Conservation (phyloP, 2,888 invertebrate genomes). For the Aphodius granarius region DNA sequence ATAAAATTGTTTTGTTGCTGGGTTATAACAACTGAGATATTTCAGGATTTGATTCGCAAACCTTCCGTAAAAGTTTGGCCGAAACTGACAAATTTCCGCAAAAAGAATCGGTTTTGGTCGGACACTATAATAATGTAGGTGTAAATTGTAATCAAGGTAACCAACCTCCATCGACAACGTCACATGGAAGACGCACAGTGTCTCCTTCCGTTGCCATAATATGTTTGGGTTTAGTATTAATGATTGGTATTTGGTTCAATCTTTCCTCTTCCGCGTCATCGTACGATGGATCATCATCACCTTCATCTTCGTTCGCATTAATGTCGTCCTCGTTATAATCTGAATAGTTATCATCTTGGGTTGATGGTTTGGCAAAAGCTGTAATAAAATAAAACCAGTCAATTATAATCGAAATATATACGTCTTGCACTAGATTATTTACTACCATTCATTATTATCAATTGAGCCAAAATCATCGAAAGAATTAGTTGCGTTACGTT, state of each 20-base stretch:
- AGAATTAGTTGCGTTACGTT: too few species aligned
- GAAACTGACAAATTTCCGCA: too few species aligned
- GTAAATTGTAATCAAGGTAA: background rate
- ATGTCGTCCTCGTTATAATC: background rate
- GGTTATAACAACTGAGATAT: too few species aligned
- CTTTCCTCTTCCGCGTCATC: background rate
- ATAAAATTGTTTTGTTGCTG: too few species aligned
- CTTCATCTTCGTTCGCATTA: background rate
- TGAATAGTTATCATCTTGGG: background rate
- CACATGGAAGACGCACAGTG: background rate
- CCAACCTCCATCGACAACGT: background rate
- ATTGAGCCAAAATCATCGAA: too few species aligned
- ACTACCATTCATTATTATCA: too few species aligned
- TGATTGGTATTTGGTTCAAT: background rate
- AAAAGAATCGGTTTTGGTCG: too few species aligned
- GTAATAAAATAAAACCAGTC: background rate
- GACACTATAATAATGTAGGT: background rate
- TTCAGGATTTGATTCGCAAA: too few species aligned
- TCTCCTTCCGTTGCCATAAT: background rate
- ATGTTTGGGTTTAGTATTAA: background rate
- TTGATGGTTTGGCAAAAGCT: conserved; percentile 8
- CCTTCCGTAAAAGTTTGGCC: too few species aligned
- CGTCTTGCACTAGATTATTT: too few species aligned
- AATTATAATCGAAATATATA: background rate
- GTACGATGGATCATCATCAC: background rate